Evolutionary conservation across 2,797 vertebrate species (phyloP).

Genomic region (Malacoctenus gilli): DNA sequence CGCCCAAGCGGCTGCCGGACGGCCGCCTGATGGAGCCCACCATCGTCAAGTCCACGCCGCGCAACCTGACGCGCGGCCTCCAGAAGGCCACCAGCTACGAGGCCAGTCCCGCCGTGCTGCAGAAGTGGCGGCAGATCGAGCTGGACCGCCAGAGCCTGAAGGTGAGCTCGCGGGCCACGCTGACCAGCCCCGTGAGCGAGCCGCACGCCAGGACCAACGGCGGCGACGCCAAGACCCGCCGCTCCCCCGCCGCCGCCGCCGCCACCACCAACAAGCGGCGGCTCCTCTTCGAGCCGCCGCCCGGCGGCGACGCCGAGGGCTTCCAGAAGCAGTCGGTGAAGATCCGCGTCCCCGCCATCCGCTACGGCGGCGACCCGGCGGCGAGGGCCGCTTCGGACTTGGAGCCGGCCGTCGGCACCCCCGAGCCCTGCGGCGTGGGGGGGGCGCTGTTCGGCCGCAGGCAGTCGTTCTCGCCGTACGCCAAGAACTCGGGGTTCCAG

Average conservation of each 20-base stretch:
- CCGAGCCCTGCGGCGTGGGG: slow-evolving; percentile 37
- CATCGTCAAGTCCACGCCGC: slow-evolving; percentile 93
- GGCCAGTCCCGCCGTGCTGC: slow-evolving; percentile 90
- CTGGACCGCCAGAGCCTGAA: slow-evolving; percentile 90
- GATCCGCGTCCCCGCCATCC: slow-evolving; percentile 57
- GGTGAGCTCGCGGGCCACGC: slow-evolving; percentile 88
- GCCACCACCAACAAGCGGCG: slow-evolving; percentile 64
- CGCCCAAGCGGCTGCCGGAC: slow-evolving; percentile 91
- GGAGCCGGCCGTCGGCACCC: slow-evolving; percentile 11
- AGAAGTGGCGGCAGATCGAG: slow-evolving; percentile 95
- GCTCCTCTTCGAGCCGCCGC: slow-evolving; percentile 75
- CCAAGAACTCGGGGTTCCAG: slow-evolving; percentile 51
- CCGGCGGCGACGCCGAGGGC: slow-evolving; percentile 42
- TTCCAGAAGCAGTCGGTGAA: slow-evolving; percentile 55
- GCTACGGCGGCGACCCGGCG: slow-evolving; percentile 34
- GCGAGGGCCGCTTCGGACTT: slow-evolving; percentile 39
- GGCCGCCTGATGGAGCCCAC: slow-evolving; percentile 89
- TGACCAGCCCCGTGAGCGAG: slow-evolving; percentile 81
- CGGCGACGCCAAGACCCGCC: slow-evolving; percentile 43
- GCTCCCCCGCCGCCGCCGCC: background rate
- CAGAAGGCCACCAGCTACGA: slow-evolving; percentile 92
- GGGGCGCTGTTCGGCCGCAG: slow-evolving; percentile 31
- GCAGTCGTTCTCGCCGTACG: slow-evolving; percentile 55
- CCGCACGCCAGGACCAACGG: slow-evolving; percentile 32
- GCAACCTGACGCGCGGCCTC: slow-evolving; percentile 88